Evolutionary conservation across 2,797 vertebrate genomes (phyloP), one percentile per base, ranked within the genome.

Genomic region (Avahi laniger): DNA sequence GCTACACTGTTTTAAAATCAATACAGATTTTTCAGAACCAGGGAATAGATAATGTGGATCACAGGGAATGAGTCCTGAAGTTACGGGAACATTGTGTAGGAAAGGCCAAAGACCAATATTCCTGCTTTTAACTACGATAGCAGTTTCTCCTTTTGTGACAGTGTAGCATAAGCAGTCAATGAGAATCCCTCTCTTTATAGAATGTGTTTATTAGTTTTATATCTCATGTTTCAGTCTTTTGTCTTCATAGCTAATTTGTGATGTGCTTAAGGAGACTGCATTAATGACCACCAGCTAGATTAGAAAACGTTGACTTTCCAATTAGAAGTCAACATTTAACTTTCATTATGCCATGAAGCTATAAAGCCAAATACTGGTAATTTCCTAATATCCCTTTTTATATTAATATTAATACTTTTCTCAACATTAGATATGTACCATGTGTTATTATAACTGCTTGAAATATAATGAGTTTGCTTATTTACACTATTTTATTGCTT

Each of bases 401-500:
- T 78, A 81, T 30, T 12, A 92, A 7, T 50, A n/a, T 30, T 12
- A 92, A 9, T 50, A n/a, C 2, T 73, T 26, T 89, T 94, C 24
- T 89, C 59, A 81, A 73, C 65, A 33, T 54, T 54, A 59, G 26
- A 35, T 38, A 70, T 12, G 1, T 79, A 46, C 9, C 38, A 82
- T 38, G 57, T 59, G 5, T 6, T 83, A 76, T 30, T 38, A 15
- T 50, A 86, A 65, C 14, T 92, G 43, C 63, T 61, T 76, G 38
- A 92, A 93, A 72, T 80, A 78, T 69, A 79, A 67, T 61, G 26
- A 13, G n/a, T 46, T 89, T 65, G 17, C 9, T 92, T 93, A 69
- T 91, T 93, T 83, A 54, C 14, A 72, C 22, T 57, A 83, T 82
- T 48, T 88, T 94, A 69, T 50, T 79, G 28, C 26, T 93, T 89